Percentiles rank a stretch among this genome's conserved stretches.
Conservation (phyloP, 2,113 vertebrate species). For the Dryoscopus gambensis region DNA sequence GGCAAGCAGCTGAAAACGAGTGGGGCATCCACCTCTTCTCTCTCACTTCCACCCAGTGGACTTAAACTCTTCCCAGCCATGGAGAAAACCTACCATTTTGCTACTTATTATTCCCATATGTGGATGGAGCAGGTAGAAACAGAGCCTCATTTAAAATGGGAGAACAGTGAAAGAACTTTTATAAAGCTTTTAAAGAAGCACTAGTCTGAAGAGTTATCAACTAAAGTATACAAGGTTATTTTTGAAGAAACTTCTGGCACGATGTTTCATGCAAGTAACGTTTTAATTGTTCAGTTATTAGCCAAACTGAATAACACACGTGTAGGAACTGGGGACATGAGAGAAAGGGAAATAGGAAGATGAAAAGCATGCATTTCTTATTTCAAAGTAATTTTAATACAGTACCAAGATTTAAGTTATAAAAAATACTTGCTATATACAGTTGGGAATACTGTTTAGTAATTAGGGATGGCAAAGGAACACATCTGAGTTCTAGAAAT, state of each 20-base stretch:
- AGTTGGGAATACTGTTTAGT: background rate
- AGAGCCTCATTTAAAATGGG: fast-evolving
- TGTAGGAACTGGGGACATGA: background rate
- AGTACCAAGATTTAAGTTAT: background rate
- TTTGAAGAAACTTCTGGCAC: background rate
- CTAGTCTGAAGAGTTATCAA: background rate
- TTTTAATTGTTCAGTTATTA: background rate
- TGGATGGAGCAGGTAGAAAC: background rate
- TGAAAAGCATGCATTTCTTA: background rate
- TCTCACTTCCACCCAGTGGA: background rate
- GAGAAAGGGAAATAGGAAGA: background rate
- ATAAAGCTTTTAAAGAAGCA: background rate
- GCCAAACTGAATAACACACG: background rate
- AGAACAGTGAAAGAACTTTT: background rate
- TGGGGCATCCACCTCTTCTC: background rate
- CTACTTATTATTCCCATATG: background rate
- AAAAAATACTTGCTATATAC: background rate
- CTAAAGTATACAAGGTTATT: background rate
- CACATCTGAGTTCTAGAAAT: background rate
- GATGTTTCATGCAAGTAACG: background rate
- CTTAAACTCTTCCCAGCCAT: background rate
- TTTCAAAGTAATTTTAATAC: background rate
- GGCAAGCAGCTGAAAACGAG: fast-evolving
- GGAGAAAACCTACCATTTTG: background rate
- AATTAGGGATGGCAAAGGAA: background rate